These are phyloP conservation scores for Mus spicilegus DNA, from an alignment of 2,113 vertebrate genomes.

Conservation along the genomic window DNA sequence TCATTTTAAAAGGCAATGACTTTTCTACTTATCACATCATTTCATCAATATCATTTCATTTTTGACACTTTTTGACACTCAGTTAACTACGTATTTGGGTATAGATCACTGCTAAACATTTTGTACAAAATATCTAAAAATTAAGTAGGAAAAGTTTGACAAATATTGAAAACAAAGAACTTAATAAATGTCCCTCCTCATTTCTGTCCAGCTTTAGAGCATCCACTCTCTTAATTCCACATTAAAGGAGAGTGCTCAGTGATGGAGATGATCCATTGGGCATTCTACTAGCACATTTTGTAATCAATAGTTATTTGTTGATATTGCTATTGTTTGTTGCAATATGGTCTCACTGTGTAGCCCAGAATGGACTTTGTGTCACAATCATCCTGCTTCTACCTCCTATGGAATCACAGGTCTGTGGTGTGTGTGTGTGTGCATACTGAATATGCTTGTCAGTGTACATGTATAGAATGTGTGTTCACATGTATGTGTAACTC, in stretches of 20 bases:
- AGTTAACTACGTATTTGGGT: neutral
- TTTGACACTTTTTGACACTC: neutral
- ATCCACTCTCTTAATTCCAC: neutral
- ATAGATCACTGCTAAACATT: neutral
- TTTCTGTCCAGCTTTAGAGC: neutral
- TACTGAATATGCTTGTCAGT: neutral
- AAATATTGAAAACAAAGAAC: neutral
- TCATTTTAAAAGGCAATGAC: neutral
- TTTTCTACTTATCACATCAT: neutral
- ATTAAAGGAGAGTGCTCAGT: neutral
- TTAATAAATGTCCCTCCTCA: neutral
- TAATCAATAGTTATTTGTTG: neutral
- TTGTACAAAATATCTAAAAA: constrained; percentile 16
- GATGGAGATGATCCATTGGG: neutral
- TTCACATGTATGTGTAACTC: neutral
- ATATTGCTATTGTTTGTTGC: neutral
- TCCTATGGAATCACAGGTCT: neutral
- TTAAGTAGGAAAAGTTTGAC: neutral
- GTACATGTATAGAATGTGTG: neutral
- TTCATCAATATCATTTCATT: neutral
- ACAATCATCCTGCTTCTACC: neutral
- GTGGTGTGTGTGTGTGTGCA: neutral
- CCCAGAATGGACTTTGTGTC: neutral
- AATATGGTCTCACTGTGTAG: neutral
- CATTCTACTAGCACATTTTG: neutral